Percentiles rank a stretch among this genome's conserved stretches.
phyloP scores from a whole-genome alignment of 1,140 invertebrate species.

The Archegozetes longisetosus region DNA sequence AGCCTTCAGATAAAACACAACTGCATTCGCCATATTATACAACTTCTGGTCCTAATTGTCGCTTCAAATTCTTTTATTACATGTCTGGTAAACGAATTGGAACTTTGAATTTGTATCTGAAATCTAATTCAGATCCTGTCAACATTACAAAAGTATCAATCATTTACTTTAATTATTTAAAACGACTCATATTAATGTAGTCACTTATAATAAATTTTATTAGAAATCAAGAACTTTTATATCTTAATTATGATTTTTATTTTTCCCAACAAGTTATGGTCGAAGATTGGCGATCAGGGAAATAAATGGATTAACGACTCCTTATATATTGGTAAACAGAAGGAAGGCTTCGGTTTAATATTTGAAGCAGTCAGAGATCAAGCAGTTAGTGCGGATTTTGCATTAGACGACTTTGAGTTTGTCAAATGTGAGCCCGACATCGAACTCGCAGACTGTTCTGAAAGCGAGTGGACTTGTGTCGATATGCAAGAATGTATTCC shows the following conservation, averaged over 20 bases:
- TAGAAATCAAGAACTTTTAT: too few relatives aligned
- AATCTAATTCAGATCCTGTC: not conserved
- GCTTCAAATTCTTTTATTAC: not conserved
- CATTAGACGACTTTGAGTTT: constrained; percentile 5
- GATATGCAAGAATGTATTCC: not conserved
- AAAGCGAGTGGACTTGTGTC: not conserved
- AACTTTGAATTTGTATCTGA: not conserved
- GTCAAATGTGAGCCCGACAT: not conserved
- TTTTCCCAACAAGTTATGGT: constrained; percentile 1
- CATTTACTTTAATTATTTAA: too few relatives aligned
- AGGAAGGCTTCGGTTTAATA: not conserved
- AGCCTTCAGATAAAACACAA: not conserved
- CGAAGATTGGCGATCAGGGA: not conserved
- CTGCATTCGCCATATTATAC: not conserved
- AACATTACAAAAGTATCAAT: not conserved
- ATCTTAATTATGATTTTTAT: too few relatives aligned
- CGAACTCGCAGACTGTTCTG: not conserved
- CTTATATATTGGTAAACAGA: not conserved
- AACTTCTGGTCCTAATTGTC: constrained; percentile 1
- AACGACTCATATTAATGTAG: too few relatives aligned
- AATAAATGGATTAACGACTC: not conserved
- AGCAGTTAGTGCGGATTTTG: not conserved
- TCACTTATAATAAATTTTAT: too few relatives aligned
- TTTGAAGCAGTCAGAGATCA: not conserved
- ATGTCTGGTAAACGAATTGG: not conserved